phyloP scores from a whole-genome alignment of 1,140 invertebrate genomes.

The Danaus melanippus region DNA sequence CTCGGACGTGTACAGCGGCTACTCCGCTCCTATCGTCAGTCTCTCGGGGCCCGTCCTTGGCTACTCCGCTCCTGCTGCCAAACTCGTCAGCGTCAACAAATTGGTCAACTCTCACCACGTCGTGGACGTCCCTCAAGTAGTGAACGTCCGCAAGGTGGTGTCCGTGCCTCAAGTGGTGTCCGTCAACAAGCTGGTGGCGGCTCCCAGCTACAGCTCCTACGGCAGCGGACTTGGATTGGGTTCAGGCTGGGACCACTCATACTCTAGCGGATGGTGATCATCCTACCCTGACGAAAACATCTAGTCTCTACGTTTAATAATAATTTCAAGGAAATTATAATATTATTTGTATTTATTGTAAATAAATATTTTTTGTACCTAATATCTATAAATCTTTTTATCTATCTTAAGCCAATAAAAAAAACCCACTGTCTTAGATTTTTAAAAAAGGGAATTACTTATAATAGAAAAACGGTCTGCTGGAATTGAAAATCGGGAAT shows the following conservation, averaged over 20 bases:
- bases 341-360: constrained; percentile 1
- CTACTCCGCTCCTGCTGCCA: constrained; percentile 19
- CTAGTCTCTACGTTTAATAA: constrained; percentile 4
- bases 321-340: background rate
- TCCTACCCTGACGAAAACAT: background rate
- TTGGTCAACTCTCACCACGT: constrained; percentile 26
- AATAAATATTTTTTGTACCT: background rate
- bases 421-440: no score
- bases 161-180: constrained; percentile 27
- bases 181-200: constrained; percentile 27
- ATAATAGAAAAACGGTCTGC: no score
- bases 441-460: no score
- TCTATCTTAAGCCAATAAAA: no score
- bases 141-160: constrained; percentile 36
- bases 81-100: constrained; percentile 31
- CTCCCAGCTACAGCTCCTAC: constrained; percentile 15
- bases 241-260: constrained; percentile 20
- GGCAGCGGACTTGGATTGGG: constrained; percentile 10
- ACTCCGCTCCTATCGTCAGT: background rate
- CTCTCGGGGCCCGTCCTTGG: background rate
- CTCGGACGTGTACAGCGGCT: constrained; percentile 11
- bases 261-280: constrained; percentile 38
- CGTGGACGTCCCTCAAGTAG: constrained; percentile 29
- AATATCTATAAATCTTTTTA: no score
- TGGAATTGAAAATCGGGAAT: no score